phyloP scores from a whole-genome alignment of 1,140 invertebrate species.

The Trachelipus rathkii region DNA sequence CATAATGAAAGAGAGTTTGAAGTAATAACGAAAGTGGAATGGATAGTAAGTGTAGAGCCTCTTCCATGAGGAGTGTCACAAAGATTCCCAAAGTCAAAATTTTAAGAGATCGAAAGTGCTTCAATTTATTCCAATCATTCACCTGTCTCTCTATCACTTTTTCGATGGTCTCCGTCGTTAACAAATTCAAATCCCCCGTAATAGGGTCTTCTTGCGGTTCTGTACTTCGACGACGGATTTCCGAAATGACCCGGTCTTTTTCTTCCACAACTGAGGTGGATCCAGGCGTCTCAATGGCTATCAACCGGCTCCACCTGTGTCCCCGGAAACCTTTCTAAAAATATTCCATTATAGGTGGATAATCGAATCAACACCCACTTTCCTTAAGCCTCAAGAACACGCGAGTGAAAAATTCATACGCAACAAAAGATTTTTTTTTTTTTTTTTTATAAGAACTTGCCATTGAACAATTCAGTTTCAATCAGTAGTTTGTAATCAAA shows the following conservation, averaged over 20 bases:
- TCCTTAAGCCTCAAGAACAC: background rate
- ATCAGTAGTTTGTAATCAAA: too few relatives aligned
- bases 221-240: background rate
- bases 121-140: background rate
- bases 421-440: too few relatives aligned
- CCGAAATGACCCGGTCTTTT: background rate
- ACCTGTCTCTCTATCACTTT: conserved; percentile 7
- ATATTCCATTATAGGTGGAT: conserved; percentile 31
- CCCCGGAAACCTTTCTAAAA: background rate
- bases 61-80: background rate
- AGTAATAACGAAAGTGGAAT: too few relatives aligned
- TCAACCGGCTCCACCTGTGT: background rate
- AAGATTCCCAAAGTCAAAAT: too few relatives aligned
- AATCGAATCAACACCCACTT: conserved; percentile 25
- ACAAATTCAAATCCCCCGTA: background rate
- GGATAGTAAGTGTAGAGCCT: background rate
- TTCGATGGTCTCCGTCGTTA: background rate
- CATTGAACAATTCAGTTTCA: too few relatives aligned
- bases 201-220: background rate
- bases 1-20: too few relatives aligned
- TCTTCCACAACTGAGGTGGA: background rate
- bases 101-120: too few relatives aligned
- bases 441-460: too few relatives aligned
- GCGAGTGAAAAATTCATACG: background rate
- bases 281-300: background rate